Conservation (phyloP, 2,888 invertebrate species). For the Diplolepis rosae region DNA sequence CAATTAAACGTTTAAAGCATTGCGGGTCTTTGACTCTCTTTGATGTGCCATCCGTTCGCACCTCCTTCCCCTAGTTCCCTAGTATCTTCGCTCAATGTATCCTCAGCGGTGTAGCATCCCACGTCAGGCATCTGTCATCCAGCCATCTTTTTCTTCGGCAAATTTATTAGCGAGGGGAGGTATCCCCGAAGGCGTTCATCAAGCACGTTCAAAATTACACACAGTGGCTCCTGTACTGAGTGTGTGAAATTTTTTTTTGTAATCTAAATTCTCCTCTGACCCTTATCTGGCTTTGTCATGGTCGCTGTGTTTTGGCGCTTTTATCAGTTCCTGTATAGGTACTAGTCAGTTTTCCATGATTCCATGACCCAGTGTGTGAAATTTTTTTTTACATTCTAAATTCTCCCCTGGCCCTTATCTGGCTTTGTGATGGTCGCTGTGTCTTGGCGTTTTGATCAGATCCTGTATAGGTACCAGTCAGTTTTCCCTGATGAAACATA, state of each 20-base stretch:
- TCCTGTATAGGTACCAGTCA: no score
- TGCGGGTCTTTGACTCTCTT: slow-evolving; percentile 44
- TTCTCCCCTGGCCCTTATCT: no score
- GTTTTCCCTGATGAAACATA: no score
- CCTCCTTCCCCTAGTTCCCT: not conserved
- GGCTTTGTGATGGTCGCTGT: no score
- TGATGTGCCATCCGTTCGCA: slow-evolving; percentile 42
- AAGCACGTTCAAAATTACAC: slow-evolving; percentile 30
- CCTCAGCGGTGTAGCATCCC: slow-evolving; percentile 41
- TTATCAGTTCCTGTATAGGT: no score
- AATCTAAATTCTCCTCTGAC: no score
- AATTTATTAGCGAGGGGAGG: slow-evolving; percentile 64
- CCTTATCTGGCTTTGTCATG: no score
- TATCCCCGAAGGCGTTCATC: slow-evolving; percentile 29
- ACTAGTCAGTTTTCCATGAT: no score
- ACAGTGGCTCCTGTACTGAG: not conserved
- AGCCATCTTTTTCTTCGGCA: slow-evolving; percentile 68
- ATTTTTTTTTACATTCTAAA: no score
- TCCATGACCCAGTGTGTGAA: no score
- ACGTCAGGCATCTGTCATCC: slow-evolving; percentile 69
- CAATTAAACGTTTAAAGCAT: slow-evolving; percentile 46
- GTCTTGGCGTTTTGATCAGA: no score
- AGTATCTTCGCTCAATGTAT: slow-evolving; percentile 27
- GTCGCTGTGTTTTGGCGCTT: no score
- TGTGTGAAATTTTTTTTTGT: not conserved